Conservation (phyloP, 1,140 invertebrate species). For the Lithobius niger region DNA sequence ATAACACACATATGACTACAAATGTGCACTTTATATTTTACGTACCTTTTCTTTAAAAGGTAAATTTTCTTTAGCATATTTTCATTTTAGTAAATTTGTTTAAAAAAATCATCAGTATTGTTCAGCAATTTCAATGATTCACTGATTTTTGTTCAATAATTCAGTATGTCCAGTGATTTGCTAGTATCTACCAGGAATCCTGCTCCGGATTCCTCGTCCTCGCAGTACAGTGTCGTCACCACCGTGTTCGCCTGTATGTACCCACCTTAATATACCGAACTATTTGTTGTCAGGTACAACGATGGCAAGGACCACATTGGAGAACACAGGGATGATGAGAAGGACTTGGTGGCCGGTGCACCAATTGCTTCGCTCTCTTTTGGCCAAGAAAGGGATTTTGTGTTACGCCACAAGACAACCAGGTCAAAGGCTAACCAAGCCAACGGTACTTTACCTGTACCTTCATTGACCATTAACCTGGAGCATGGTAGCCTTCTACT, state of each 20-base stretch:
- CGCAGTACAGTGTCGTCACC: background rate
- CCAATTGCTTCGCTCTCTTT: constrained; percentile 56
- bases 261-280: too few relatives aligned
- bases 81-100: too few relatives aligned
- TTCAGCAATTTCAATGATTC: too few relatives aligned
- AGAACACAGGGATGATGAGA: constrained; percentile 55
- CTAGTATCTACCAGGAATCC: too few relatives aligned
- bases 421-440: constrained; percentile 29
- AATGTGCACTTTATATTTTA: too few relatives aligned
- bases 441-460: background rate
- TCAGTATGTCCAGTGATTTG: too few relatives aligned
- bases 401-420: constrained; percentile 46
- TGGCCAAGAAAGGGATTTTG: constrained; percentile 48
- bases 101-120: too few relatives aligned
- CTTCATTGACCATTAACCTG: constrained; percentile 41
- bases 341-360: constrained; percentile 41
- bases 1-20: too few relatives aligned
- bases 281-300: constrained; percentile 41
- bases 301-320: constrained; percentile 55
- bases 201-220: too few relatives aligned
- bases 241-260: constrained; percentile 7
- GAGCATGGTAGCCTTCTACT: constrained; percentile 49
- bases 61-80: too few relatives aligned
- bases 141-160: too few relatives aligned
- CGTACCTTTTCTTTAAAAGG: too few relatives aligned